Base-by-base conservation (phyloP, 2,888 invertebrate species). In the Ochropleura leucogaster region DNA sequence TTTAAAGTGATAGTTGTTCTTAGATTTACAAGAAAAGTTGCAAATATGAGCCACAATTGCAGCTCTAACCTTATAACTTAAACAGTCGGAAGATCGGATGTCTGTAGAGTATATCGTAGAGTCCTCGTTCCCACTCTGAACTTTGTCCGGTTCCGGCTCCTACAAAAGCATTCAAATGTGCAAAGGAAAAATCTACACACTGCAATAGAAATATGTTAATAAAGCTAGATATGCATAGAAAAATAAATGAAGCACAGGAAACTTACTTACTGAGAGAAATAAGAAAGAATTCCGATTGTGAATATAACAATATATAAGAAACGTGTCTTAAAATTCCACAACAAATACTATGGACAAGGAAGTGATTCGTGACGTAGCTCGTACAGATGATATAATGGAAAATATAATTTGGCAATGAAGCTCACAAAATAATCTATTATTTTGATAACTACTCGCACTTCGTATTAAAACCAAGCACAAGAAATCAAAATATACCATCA, bases 1-100 rank as follows among this genome's bases (percentile, higher is more conserved):
- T 3, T 42, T 60, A 60, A 44, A 75, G 76, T 77, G 68, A 85
- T 86, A 75, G 40, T 14, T 30, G 20, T 49, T 47, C 59, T 42
- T 77, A 78, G 74, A 67, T 65, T 60, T 51, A 81, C 67, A 70
- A 71, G 75, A 75, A 68, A 62, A 76, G 30, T 73, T 77, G 68
- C 49, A 74, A 73, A 70, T 72, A 82, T 72, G 72, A 80, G 71
- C 79, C 67, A 73, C 76, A 64, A 55, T 44, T 60, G 74, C 57
- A 74, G 71, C 75, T 79, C 72, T 79, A 79, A 82, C 82, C 89
- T 89, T 87, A 18, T 53, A 64, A 80, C 82, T 86, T 71, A 75
- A 72, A 85, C 72, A 80, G 79, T 82, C 80, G 57, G 84, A 73
- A 20, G 77, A 87, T 59, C 53, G 72, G 74, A 85, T 75, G 80